Evolutionary conservation across 2,113 vertebrate genomes (phyloP).

Genomic region (Aleadryas rufinucha): DNA sequence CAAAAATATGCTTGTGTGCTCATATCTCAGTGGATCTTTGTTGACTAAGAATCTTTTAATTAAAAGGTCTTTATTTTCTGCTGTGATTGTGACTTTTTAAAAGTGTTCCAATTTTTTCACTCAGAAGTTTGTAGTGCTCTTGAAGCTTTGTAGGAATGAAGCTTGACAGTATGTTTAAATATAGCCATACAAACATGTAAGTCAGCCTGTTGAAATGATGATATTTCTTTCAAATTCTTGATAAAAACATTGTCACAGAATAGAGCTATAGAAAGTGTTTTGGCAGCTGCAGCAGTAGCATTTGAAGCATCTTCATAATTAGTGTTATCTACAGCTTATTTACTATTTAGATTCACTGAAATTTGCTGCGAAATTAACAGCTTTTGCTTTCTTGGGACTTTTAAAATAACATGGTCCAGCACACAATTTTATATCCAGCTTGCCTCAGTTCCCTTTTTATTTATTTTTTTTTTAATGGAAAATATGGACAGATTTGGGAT

Average conservation of each 20-base stretch:
- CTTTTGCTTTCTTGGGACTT: conserved; percentile 38
- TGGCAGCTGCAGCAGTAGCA: conserved; percentile 54
- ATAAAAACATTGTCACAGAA: conserved; percentile 59
- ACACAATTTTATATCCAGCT: not conserved
- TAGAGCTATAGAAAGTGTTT: conserved; percentile 60
- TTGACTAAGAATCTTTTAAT: not conserved
- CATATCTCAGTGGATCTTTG: not conserved
- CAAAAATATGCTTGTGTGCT: not conserved
- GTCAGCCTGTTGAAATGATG: conserved; percentile 32
- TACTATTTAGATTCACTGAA: conserved; percentile 62
- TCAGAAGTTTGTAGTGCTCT: conserved; percentile 29
- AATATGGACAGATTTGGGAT: not conserved
- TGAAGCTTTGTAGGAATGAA: conserved; percentile 16
- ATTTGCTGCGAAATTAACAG: conserved; percentile 30
- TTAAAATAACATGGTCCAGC: not conserved
- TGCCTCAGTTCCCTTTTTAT: not conserved
- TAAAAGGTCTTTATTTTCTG: not conserved
- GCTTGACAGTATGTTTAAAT: conserved; percentile 54
- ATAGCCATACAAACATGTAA: conserved; percentile 11
- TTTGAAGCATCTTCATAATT: conserved; percentile 65
- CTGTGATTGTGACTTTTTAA: not conserved
- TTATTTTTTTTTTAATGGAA: not conserved
- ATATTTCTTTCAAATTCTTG: conserved; percentile 18
- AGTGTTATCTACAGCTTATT: conserved; percentile 70
- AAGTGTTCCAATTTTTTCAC: not conserved